Evolutionary conservation across 2,113 vertebrate genomes (phyloP), one percentile per base, ranked within the genome.

Genomic region (Semnornis frantzii): DNA sequence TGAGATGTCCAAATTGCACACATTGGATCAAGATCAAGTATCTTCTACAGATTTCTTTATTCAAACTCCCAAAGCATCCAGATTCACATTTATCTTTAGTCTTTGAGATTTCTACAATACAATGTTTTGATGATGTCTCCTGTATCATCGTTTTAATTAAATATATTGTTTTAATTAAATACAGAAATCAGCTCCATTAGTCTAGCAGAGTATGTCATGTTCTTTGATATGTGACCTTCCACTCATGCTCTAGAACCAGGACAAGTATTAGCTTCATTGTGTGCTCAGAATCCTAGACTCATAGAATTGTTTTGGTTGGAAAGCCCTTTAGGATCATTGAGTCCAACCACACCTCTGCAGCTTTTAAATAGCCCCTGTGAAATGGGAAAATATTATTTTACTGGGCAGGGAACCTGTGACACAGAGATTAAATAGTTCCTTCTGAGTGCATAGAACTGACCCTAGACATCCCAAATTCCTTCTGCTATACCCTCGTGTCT

Each of bases 31-130:
- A 52, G 31, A 74, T 1, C 21, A 42, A 58, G 6, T 20, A 20
- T 1, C 50, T 72, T 52, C 24, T 11, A 0, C 7, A 21, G 3
- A 44, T 68, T 48, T 55, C 57, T 28, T 23, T 9, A 1, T 1
- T 17, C 12, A 12, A 8, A 58, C 12, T 31, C 19, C 83, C n/a
- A 25, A 39, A 70, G 17, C 42, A 3, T 19, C 17, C 17, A 15
- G 10, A 9, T 50, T 19, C 46, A 17, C 16, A 27, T 34, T 66
- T 5, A 31, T 58, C 31, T 18, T 6, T 34, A 7, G 7, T 83
- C 28, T 37, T 5, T 15, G 76, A 25, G 34, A 2, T 44, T 21
- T 44, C 74, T 62, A 27, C 16, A 33, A 21, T 16, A 21, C 8
- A 16, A 1, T 23, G 11, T 1, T 6, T 3, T 48, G 73, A 37